Conservation (phyloP, 1,140 invertebrate genomes). For the Heliconius himera region DNA sequence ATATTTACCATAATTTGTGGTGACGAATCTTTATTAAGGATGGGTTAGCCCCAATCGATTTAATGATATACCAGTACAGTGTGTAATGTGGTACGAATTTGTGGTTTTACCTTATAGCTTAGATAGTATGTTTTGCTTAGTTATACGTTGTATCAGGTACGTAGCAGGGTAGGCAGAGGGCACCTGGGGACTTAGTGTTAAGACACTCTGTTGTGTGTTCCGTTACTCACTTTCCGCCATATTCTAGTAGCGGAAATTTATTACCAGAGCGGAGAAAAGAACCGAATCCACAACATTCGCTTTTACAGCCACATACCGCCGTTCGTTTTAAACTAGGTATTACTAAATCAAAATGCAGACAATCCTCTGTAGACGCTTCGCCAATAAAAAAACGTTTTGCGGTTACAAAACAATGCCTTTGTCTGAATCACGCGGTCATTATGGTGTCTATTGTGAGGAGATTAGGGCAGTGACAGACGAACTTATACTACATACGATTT, state of each 20-base stretch:
- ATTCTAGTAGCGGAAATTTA: no score
- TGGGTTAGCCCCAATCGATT: conserved; percentile 7
- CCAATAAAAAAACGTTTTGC: conserved; percentile 12
- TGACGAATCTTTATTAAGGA: neutral
- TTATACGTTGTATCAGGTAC: no score
- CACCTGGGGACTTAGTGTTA: no score
- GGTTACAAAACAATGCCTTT: conserved; percentile 12
- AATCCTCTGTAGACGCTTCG: conserved; percentile 2
- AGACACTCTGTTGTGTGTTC: no score
- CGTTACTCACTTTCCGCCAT: no score
- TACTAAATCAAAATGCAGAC: neutral
- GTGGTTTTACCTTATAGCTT: no score
- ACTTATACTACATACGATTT: neutral
- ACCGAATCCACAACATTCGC: no score
- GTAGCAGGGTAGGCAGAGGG: no score
- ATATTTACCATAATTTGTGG: neutral
- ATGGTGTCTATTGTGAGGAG: neutral
- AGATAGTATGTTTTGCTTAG: no score
- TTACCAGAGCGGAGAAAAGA: no score
- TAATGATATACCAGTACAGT: neutral
- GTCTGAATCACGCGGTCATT: conserved; percentile 12
- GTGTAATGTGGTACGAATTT: no score
- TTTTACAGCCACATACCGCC: neutral
- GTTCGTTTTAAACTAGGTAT: neutral
- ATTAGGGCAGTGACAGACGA: neutral